phyloP scores from a whole-genome alignment of 2,888 invertebrate species.

The Sesia apiformis region DNA sequence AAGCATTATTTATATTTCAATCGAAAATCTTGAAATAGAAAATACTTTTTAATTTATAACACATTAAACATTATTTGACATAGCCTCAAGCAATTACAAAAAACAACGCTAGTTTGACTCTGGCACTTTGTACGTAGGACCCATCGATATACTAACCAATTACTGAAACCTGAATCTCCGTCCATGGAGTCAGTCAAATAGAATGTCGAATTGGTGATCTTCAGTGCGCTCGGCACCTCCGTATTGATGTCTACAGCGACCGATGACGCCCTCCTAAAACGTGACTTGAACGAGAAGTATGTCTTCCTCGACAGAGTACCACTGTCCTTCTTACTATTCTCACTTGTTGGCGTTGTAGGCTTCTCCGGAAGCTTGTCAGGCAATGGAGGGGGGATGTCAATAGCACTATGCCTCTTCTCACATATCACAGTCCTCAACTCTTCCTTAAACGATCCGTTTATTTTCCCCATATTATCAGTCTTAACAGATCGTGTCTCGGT shows the following conservation, averaged over 20 bases:
- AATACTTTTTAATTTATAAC: no score
- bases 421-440: slow-evolving; percentile 54
- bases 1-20: no score
- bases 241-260: slow-evolving; percentile 68
- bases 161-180: slow-evolving; percentile 76
- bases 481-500: slow-evolving; percentile 32
- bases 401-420: slow-evolving; percentile 46
- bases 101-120: no score
- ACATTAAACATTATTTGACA: no score
- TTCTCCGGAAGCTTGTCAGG: slow-evolving; percentile 53
- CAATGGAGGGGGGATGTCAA: slow-evolving; percentile 46
- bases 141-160: slow-evolving; percentile 47
- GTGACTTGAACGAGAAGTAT: slow-evolving; percentile 76
- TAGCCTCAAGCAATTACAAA: no score
- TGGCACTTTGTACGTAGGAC: no score
- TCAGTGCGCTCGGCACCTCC: slow-evolving; percentile 69
- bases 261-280: slow-evolving; percentile 76
- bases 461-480: slow-evolving; percentile 43
- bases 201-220: slow-evolving; percentile 80
- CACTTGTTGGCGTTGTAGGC: slow-evolving; percentile 48
- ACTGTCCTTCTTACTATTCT: slow-evolving; percentile 53
- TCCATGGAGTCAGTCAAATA: slow-evolving; percentile 81
- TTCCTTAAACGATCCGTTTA: slow-evolving; percentile 47
- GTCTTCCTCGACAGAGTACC: slow-evolving; percentile 59
- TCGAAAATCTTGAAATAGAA: no score